These are phyloP conservation scores for Theocolax elegans DNA, from an alignment of 1,140 invertebrate species.

Conservation along the genomic window DNA sequence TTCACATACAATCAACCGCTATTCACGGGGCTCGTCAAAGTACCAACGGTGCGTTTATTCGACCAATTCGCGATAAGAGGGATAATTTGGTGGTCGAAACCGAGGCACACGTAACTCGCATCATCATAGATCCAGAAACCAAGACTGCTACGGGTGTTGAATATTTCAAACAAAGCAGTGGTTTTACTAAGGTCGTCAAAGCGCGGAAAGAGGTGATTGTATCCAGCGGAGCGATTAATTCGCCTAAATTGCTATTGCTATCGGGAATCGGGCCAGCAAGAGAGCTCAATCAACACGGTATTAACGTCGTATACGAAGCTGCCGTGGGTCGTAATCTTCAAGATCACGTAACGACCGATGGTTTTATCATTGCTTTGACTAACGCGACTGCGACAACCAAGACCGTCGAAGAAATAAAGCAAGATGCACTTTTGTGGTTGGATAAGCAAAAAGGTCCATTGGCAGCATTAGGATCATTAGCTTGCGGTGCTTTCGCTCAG, in stretches of 20 bases:
- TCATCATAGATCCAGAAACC: constrained; percentile 77
- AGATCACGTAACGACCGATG: constrained; percentile 73
- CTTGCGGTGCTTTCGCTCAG: constrained; percentile 55
- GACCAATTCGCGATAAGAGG: constrained; percentile 75
- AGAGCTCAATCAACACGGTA: constrained; percentile 65
- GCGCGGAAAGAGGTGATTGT: constrained; percentile 77
- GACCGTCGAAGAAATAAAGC: constrained; percentile 65
- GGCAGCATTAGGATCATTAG: constrained; percentile 55
- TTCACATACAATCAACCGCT: constrained; percentile 71
- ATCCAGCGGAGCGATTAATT: constrained; percentile 70
- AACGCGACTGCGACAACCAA: constrained; percentile 67
- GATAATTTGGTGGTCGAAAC: constrained; percentile 79
- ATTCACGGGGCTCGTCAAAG: constrained; percentile 75
- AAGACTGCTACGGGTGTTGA: constrained; percentile 79
- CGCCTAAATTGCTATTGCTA: constrained; percentile 70
- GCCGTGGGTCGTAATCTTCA: constrained; percentile 80
- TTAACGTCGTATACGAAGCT: constrained; percentile 69
- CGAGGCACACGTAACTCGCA: constrained; percentile 75
- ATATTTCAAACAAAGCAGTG: constrained; percentile 64
- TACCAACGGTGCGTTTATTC: constrained; percentile 78
- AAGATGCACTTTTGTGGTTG: constrained; percentile 64
- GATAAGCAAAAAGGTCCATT: constrained; percentile 55
- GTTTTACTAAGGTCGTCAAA: constrained; percentile 60
- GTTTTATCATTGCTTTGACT: constrained; percentile 65
- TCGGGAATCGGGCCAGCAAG: constrained; percentile 71